Conservation (phyloP, 2,888 invertebrate genomes). For the Thymelicus lineola region DNA sequence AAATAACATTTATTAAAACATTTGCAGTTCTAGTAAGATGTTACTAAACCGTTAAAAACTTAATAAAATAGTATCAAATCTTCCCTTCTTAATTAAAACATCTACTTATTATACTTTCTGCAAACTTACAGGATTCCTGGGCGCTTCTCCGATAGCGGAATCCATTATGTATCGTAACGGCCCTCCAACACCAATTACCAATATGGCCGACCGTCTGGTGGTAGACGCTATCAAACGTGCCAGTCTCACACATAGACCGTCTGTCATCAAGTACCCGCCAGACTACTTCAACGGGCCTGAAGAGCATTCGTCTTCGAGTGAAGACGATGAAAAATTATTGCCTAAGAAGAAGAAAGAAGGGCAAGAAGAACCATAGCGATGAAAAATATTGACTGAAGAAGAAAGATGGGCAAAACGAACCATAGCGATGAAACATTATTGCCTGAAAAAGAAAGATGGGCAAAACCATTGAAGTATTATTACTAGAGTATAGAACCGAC, state of each 20-base stretch:
- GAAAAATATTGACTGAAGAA: neutral
- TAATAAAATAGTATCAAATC: too few species aligned
- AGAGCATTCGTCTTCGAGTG: constrained; percentile 70
- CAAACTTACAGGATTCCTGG: constrained; percentile 63
- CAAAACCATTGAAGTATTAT: too few species aligned
- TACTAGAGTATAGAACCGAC: too few species aligned
- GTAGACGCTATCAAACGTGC: constrained; percentile 74
- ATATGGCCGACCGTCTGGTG: constrained; percentile 70
- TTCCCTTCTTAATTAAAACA: too few species aligned
- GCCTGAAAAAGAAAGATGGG: too few species aligned
- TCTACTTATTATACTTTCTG: neutral
- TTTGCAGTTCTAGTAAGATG: too few species aligned
- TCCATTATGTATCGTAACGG: constrained; percentile 56
- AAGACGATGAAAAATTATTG: constrained; percentile 56
- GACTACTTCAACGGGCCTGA: constrained; percentile 70
- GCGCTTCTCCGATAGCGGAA: constrained; percentile 56
- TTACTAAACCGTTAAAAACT: too few species aligned
- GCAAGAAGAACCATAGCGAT: too few species aligned
- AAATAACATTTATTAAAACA: too few species aligned
- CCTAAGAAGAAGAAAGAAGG: constrained; percentile 44
- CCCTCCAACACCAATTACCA: constrained; percentile 60
- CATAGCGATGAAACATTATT: too few species aligned
- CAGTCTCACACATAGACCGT: constrained; percentile 69
- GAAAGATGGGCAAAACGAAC: constrained; percentile 12
- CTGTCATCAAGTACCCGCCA: constrained; percentile 72